Base-by-base conservation (phyloP, 2,113 vertebrate species). In the Scortum barcoo region DNA sequence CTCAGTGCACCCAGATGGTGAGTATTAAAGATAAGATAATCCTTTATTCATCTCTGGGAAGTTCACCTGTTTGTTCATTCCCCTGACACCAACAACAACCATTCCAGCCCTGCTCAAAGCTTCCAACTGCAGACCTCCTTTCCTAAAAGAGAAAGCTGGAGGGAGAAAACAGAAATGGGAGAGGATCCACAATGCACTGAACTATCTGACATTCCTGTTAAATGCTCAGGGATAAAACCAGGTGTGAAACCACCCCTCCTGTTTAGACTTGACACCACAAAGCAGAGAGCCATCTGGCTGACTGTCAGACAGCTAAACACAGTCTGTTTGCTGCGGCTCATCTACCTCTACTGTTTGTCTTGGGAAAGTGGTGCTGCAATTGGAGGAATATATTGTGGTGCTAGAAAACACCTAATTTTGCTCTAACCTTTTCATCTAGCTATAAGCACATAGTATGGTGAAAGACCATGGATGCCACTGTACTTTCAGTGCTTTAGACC, bases 191-290 rank as follows among this genome's bases (percentile, higher is more conserved):
- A 0, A 14, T 54, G 51, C 53, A 82, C 3, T 72, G 62, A 82
- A 78, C 50, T 63, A 75, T 83, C 36, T 89, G 83, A 88, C 91
- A 93, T 93, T 93, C 90, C 85, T 88, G 87, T 53, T 86, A 81
- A 90, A 85, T 50, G 50, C 68, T 72, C 40, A 56, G 77, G 73
- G 75, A 79, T 91, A 82, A 89, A 90, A 93, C 82, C 93, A 95
- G 93, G 92, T 96, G 93, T 93, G 80, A 93, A 72, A 81, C 26
- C 71, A 70, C 22, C 60, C 86, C 86, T 93, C 89, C 76, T 91
- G 92, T 95, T 93, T 87, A 72, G 92, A 91, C 91, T 88, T 94
- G 90, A 94, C 75, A 33, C 84, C 75, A 65, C 80, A 70, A 85
- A 81, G 86, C 81, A 89, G 66, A 80, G 72, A 72, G 74, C 90